These are phyloP conservation scores for Cosmia trapezina DNA, from an alignment of 2,888 invertebrate species.

Conservation along the genomic window DNA sequence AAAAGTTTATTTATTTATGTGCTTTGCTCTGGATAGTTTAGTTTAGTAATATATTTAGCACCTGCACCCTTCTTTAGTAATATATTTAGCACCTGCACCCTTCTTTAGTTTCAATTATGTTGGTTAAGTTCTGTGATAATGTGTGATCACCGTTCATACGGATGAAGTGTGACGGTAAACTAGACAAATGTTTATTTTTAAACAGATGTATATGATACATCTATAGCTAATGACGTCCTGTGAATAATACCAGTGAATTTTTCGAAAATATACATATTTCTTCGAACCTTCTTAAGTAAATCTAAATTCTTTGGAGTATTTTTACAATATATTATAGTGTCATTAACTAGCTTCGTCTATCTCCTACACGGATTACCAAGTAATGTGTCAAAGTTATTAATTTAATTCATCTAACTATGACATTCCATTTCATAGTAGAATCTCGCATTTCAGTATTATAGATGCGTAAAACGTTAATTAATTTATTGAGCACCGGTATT, in stretches of 20 bases:
- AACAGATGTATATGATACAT: constrained; percentile 51
- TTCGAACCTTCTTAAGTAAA: background rate
- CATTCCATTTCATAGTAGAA: constrained; percentile 62
- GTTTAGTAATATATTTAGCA: constrained; percentile 50
- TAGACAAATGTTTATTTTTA: constrained; percentile 49
- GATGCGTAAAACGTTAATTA: constrained; percentile 24
- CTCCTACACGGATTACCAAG: background rate
- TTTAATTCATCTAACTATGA: constrained; percentile 33
- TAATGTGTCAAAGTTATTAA: constrained; percentile 49
- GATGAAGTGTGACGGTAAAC: constrained; percentile 40
- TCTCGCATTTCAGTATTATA: constrained; percentile 63
- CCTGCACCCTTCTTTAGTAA: constrained; percentile 37
- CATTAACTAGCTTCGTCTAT: constrained; percentile 6
- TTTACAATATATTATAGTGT: constrained; percentile 17
- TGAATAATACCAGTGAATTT: constrained; percentile 1
- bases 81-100: constrained; percentile 49
- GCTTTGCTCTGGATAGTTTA: constrained; percentile 47
- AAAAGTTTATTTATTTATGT: constrained; percentile 19
- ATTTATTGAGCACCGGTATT: constrained; percentile 36
- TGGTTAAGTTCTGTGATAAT: constrained; percentile 63
- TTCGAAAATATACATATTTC: background rate
- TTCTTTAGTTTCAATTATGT: constrained; percentile 40
- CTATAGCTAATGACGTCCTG: background rate
- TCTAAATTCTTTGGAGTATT: constrained; percentile 31
- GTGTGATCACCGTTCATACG: constrained; percentile 56